phyloP scores from a whole-genome alignment of 1,140 invertebrate genomes.

The Papilio glaucus region DNA sequence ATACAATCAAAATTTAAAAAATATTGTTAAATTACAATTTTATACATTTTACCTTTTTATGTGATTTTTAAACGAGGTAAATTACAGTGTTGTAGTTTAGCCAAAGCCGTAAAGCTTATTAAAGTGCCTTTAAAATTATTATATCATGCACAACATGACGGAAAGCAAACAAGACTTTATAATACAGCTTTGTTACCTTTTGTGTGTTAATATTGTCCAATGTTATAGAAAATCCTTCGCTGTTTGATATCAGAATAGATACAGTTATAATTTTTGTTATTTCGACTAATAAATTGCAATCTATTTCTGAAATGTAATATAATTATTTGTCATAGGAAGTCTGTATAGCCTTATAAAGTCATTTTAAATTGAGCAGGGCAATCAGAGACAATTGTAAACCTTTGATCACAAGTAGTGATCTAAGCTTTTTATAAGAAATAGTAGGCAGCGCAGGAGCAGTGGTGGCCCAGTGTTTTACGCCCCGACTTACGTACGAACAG shows the following conservation, averaged over 20 bases:
- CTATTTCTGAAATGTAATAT: no score
- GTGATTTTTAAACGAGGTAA: background rate
- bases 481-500: no score
- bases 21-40: background rate
- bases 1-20: background rate
- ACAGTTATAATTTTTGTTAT: background rate
- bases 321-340: no score
- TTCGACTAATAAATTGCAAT: background rate
- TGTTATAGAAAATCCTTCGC: slow-evolving; percentile 18
- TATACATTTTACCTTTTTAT: background rate
- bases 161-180: slow-evolving; percentile 17
- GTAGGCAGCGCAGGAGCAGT: no score
- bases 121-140: background rate
- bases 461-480: no score
- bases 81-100: slow-evolving; percentile 14
- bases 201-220: slow-evolving; percentile 12
- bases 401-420: no score
- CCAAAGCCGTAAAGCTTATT: slow-evolving; percentile 6
- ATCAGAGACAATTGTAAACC: no score
- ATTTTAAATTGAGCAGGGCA: no score
- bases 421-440: no score
- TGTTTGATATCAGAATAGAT: background rate
- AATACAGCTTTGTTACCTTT: background rate
- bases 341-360: no score
- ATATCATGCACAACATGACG: background rate